Percentiles rank a stretch among this genome's conserved stretches.
These are phyloP conservation scores for Ligdia adustata DNA, from an alignment of 2,888 invertebrate species.

Conservation along the genomic window DNA sequence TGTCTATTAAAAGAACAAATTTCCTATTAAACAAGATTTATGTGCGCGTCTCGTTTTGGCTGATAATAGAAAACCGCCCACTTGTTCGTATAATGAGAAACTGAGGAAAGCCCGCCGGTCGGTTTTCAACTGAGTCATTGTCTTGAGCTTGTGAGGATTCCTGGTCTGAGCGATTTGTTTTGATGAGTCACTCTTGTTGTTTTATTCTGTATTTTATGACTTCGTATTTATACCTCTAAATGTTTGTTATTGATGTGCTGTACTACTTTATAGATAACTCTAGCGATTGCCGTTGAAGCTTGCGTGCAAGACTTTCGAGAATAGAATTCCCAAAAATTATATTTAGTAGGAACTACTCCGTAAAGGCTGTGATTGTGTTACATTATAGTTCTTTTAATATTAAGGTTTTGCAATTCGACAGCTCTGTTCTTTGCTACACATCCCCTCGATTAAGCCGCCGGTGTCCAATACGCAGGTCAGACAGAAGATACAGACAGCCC, in stretches of 20 bases:
- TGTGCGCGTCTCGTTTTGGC: slow-evolving; percentile 9
- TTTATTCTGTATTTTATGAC: background rate
- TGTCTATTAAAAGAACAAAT: too few species aligned
- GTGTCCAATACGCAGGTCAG: slow-evolving; percentile 53
- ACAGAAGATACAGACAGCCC: slow-evolving; percentile 74
- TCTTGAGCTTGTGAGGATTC: slow-evolving; percentile 13
- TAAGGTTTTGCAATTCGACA: background rate
- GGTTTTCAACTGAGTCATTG: slow-evolving; percentile 41
- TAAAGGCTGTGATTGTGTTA: too few species aligned
- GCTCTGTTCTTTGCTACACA: slow-evolving; percentile 3
- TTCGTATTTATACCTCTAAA: too few species aligned
- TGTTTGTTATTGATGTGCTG: too few species aligned
- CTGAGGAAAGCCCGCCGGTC: slow-evolving; percentile 44
- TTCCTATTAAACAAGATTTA: slow-evolving; percentile 35
- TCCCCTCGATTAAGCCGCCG: slow-evolving; percentile 35
- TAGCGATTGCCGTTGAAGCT: too few species aligned
- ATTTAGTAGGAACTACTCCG: too few species aligned
- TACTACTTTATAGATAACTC: too few species aligned
- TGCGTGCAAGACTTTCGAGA: too few species aligned
- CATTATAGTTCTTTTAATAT: too few species aligned
- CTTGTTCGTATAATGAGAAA: slow-evolving; percentile 39
- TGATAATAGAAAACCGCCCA: slow-evolving; percentile 15
- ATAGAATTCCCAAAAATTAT: too few species aligned
- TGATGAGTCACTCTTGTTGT: slow-evolving; percentile 4
- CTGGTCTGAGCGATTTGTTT: slow-evolving; percentile 1